Conservation (phyloP, 2,113 vertebrate species). For the Polyodon spathula region DNA sequence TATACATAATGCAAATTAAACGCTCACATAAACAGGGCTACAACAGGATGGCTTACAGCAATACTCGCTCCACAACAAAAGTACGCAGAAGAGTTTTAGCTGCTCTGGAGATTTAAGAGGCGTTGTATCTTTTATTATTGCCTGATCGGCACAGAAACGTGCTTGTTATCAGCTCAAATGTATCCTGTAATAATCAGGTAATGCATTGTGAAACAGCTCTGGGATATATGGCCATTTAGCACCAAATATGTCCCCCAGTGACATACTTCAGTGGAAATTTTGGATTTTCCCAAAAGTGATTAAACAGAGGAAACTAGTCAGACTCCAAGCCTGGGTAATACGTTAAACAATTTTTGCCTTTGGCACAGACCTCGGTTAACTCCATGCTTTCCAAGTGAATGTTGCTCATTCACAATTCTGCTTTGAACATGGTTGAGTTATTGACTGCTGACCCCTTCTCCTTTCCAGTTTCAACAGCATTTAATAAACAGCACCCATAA, state of each 20-base stretch:
- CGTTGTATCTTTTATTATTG: neutral
- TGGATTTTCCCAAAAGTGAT: conserved; percentile 16
- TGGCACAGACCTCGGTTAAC: conserved; percentile 15
- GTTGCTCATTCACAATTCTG: no score
- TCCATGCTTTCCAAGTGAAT: neutral
- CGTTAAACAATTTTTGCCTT: conserved; percentile 13
- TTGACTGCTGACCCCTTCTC: no score
- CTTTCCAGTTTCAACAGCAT: no score
- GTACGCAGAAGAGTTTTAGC: neutral
- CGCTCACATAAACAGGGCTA: no score
- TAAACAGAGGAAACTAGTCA: conserved; percentile 20
- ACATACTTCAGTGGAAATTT: neutral
- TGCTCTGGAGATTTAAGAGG: neutral
- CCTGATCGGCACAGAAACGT: conserved; percentile 5
- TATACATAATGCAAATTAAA: no score
- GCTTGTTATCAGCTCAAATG: neutral
- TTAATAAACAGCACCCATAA: no score
- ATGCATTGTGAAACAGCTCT: conserved; percentile 3
- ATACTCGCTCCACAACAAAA: neutral
- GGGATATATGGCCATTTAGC: conserved; percentile 10
- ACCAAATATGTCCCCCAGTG: conserved; percentile 6
- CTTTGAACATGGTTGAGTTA: no score
- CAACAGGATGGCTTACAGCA: no score
- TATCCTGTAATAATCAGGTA: neutral
- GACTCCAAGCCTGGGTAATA: conserved; percentile 20